A percentile compares a stretch with the other conserved stretches of the same genome.
These are phyloP conservation scores for Polypterus senegalus DNA, from an alignment of 2,113 vertebrate species.

Conservation along the genomic window DNA sequence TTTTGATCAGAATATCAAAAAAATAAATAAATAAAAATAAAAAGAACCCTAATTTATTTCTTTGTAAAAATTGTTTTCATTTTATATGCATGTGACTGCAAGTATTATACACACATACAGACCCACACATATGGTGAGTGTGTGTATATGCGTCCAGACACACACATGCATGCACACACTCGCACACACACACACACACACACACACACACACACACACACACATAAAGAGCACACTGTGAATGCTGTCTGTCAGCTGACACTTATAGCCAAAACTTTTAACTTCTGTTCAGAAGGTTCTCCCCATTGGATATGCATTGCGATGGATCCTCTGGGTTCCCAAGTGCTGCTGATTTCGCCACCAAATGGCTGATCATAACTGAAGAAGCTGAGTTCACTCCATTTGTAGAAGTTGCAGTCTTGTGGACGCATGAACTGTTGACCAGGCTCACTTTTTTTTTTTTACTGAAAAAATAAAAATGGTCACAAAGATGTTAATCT, in stretches of 20 bases:
- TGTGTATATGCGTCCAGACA: no score
- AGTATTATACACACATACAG: no score
- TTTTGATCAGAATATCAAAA: conserved; percentile 53
- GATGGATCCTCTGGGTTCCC: conserved; percentile 56
- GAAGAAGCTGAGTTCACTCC: conserved; percentile 43
- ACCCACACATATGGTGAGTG: no score
- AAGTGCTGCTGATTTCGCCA: conserved; percentile 64
- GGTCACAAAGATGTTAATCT: conserved; percentile 32
- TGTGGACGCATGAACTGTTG: conserved; percentile 63
- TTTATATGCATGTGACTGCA: conserved; percentile 46
- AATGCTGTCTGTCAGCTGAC: conserved; percentile 58
- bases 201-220: conserved; percentile 30
- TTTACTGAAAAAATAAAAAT: conserved; percentile 38
- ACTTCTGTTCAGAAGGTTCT: conserved; percentile 76
- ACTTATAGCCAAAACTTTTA: conserved; percentile 63
- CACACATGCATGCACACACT: no score
- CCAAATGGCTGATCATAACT: conserved; percentile 52
- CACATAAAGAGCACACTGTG: conserved; percentile 63
- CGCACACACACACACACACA: conserved; percentile 29
- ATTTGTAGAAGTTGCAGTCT: conserved; percentile 61
- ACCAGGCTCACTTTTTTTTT: conserved; percentile 57
- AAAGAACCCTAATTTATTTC: conserved; percentile 50
- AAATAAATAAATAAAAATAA: conserved; percentile 12
- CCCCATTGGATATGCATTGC: conserved; percentile 46
- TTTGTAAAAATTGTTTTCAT: conserved; percentile 68